Evolutionary conservation across 1,140 invertebrate genomes (phyloP).

Genomic region (Megalopta genalis): DNA sequence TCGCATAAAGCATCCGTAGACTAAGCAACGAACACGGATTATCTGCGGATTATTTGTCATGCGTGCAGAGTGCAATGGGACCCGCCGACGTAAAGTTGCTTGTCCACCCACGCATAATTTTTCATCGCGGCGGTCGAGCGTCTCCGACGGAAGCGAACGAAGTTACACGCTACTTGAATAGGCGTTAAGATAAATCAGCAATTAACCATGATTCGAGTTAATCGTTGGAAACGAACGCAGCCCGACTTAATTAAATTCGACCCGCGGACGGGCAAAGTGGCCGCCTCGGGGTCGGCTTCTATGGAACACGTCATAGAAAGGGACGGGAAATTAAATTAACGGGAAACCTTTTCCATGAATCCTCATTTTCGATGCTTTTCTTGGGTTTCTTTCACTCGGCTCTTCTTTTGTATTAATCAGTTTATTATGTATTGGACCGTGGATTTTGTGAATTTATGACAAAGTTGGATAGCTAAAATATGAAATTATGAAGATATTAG

Average conservation of each 20-base stretch:
- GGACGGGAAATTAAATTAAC: not conserved
- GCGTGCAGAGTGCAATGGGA: not conserved
- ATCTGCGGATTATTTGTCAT: constrained; percentile 6
- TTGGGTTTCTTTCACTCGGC: not conserved
- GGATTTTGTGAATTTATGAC: too few relatives aligned
- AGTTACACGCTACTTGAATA: not conserved
- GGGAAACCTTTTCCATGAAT: not conserved
- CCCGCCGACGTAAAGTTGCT: not conserved
- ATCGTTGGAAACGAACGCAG: not conserved
- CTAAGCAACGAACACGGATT: not conserved
- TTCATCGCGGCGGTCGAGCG: not conserved
- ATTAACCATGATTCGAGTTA: not conserved
- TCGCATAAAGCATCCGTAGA: not conserved
- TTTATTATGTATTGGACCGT: too few relatives aligned
- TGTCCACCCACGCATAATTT: constrained; percentile 12
- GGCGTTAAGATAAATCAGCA: constrained; percentile 9
- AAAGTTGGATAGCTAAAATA: too few relatives aligned
- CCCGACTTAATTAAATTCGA: constrained; percentile 15
- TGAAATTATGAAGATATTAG: too few relatives aligned
- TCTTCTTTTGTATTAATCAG: not conserved
- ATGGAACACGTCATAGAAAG: not conserved
- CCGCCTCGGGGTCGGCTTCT: not conserved
- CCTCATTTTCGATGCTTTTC: not conserved
- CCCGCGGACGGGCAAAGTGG: not conserved
- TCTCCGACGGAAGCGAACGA: not conserved